These are phyloP conservation scores for Caenorhabditis uteleia DNA, from an alignment of 2,888 invertebrate species.

Conservation along the genomic window DNA sequence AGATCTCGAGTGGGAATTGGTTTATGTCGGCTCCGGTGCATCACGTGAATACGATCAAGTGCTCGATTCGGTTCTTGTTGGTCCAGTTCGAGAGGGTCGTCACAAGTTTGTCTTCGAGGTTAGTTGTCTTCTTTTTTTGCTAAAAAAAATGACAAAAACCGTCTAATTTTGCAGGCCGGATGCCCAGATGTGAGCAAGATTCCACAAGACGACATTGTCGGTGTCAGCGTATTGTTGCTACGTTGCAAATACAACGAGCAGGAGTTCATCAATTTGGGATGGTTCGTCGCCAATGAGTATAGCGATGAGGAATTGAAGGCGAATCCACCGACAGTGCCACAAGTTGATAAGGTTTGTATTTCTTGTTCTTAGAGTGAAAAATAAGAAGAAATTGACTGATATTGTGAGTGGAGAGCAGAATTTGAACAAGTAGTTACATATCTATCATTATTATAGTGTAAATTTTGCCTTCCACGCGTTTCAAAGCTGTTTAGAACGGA, in stretches of 20 bases:
- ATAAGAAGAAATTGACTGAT: too few relatives aligned
- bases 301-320: constrained; percentile 88
- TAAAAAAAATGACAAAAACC: background rate
- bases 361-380: too few relatives aligned
- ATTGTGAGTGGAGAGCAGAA: too few relatives aligned
- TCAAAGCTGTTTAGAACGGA: too few relatives aligned
- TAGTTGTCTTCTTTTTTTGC: constrained; percentile 42
- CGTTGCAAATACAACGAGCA: constrained; percentile 77
- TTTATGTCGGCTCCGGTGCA: constrained; percentile 84
- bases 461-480: too few relatives aligned
- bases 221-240: constrained; percentile 92
- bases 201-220: constrained; percentile 93
- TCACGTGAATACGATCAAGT: constrained; percentile 84
- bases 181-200: constrained; percentile 92
- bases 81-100: constrained; percentile 93
- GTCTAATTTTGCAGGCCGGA: constrained; percentile 78
- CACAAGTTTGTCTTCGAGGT: constrained; percentile 94
- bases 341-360: constrained; percentile 86
- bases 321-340: constrained; percentile 89
- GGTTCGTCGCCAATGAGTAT: constrained; percentile 98
- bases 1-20: constrained; percentile 99
- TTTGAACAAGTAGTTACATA: too few relatives aligned
- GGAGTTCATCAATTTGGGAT: constrained; percentile 91
- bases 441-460: too few relatives aligned
- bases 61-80: constrained; percentile 94